Conservation (phyloP, 2,888 invertebrate genomes). For the Drosophila buzzatii region DNA sequence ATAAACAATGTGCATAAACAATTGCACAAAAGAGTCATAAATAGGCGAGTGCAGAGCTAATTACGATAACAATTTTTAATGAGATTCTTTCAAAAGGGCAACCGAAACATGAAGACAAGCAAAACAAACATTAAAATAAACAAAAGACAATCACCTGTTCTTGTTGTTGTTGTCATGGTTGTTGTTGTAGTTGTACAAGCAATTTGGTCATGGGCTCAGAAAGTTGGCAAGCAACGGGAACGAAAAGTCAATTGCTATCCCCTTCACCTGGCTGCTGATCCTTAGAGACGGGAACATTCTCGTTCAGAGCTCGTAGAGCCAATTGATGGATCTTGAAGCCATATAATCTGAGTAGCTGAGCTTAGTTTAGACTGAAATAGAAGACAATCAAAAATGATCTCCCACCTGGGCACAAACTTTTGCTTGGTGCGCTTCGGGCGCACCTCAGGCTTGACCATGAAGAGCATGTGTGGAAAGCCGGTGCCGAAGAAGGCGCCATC, state of each 20-base stretch:
- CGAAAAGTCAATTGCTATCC: slow-evolving; percentile 23
- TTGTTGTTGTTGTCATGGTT: background rate
- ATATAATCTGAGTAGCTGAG: slow-evolving; percentile 42
- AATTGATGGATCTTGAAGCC: slow-evolving; percentile 67
- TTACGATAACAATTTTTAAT: slow-evolving; percentile 60
- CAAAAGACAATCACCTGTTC: slow-evolving; percentile 1
- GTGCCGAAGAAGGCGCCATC: slow-evolving; percentile 99
- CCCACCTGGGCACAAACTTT: slow-evolving; percentile 98
- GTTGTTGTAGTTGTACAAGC: slow-evolving; percentile 5
- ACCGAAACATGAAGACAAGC: background rate
- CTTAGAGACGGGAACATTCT: slow-evolving; percentile 4
- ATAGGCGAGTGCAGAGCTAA: slow-evolving; percentile 73
- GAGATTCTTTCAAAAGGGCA: slow-evolving; percentile 29
- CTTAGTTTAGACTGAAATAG: background rate
- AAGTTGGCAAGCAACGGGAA: background rate
- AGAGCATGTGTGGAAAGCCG: slow-evolving; percentile 99
- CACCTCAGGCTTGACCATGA: slow-evolving; percentile 99
- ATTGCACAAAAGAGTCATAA: slow-evolving; percentile 27
- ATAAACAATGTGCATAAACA: slow-evolving; percentile 35
- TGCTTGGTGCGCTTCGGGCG: slow-evolving; percentile 97
- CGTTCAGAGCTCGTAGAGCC: slow-evolving; percentile 37
- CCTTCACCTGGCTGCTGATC: slow-evolving; percentile 29
- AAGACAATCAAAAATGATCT: background rate
- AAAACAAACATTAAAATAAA: background rate
- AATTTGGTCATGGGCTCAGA: slow-evolving; percentile 32